Evolutionary conservation across 1,140 invertebrate genomes (phyloP), one percentile per base, ranked within the genome.

Genomic region (Hyposmocoma kahamanoa): DNA sequence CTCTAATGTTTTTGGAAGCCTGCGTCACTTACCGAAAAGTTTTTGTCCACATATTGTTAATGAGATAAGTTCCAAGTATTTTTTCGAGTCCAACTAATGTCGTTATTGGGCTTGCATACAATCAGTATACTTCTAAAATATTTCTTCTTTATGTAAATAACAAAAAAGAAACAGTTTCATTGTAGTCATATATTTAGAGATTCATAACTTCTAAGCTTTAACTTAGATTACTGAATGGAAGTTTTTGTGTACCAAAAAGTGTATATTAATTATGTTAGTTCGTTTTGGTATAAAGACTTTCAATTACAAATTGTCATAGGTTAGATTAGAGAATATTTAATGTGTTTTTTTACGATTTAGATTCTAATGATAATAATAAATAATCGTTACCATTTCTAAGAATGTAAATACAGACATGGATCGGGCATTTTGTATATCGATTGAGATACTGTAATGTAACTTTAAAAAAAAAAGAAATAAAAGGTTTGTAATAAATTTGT

Each of bases 221-320:
- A 81, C 45, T 63, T 72, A 74, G 67, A 49, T 65, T 68, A 62
- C 52, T 53, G 49, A 30, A 55, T 67, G 69, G 65, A 84, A 75
- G 73, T 74, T 84, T 71, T 68, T 68, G n/a, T 72, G 71, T 81
- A 84, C 79, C 79, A 82, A 84, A 84, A 63, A 78, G 76, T 84
- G 74, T 82, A 72, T 77, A 77, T 77, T 78, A 65, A 53, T 50
- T 62, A 54, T 72, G 56, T 69, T 70, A 72, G 67, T 65, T 70
- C 45, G 61, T 78, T 78, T 84, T 81, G 76, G 77, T 83, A 72
- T 65, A 68, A 70, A 72, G 63, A 66, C 71, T 80, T 82, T 80
- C 70, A 58, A 26, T 62, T 72, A 74, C 68, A 77, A 73, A 78
- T 72, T 83, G 72, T 80, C 61, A 62, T 75, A 76, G 71, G 63